Percentiles rank a stretch among this genome's conserved stretches.
Conservation (phyloP, 2,888 invertebrate genomes). For the Rhogogaster chlorosoma region DNA sequence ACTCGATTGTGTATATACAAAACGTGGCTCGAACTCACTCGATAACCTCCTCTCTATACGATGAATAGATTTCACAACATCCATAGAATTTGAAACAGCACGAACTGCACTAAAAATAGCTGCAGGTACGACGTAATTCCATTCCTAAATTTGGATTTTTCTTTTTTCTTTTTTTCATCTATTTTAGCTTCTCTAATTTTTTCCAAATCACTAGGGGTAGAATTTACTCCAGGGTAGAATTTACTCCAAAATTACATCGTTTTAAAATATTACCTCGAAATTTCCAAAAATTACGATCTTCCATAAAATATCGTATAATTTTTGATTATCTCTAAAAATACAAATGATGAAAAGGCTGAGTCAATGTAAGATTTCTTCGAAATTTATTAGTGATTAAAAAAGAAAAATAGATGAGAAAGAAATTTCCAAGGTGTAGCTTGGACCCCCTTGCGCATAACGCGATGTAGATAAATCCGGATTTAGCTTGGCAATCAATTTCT, state of each 20-base stretch:
- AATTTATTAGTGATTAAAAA: background rate
- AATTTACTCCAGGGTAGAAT: too few relatives aligned
- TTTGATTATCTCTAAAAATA: background rate
- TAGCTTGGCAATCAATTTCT: constrained; percentile 32
- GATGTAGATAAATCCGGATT: background rate
- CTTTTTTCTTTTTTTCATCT: background rate
- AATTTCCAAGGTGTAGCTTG: background rate
- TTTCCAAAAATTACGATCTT: background rate
- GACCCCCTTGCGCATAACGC: background rate
- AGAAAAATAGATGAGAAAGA: background rate
- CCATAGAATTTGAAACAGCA: constrained; percentile 39
- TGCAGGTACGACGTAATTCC: background rate
- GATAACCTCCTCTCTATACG: constrained; percentile 15
- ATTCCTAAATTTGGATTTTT: background rate
- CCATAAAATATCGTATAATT: background rate
- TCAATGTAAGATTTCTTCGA: background rate
- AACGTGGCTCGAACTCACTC: constrained; percentile 36
- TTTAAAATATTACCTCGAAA: background rate
- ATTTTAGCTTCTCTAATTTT: background rate
- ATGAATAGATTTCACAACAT: constrained; percentile 32
- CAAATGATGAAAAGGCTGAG: background rate
- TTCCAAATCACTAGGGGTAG: background rate
- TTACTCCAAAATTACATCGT: too few relatives aligned
- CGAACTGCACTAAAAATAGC: constrained; percentile 26
- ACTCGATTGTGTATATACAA: constrained; percentile 41